Percentiles rank a stretch among this genome's conserved stretches.
Evolutionary conservation across 2,113 vertebrate genomes (phyloP).

Genomic region (Coracopsis vasa): DNA sequence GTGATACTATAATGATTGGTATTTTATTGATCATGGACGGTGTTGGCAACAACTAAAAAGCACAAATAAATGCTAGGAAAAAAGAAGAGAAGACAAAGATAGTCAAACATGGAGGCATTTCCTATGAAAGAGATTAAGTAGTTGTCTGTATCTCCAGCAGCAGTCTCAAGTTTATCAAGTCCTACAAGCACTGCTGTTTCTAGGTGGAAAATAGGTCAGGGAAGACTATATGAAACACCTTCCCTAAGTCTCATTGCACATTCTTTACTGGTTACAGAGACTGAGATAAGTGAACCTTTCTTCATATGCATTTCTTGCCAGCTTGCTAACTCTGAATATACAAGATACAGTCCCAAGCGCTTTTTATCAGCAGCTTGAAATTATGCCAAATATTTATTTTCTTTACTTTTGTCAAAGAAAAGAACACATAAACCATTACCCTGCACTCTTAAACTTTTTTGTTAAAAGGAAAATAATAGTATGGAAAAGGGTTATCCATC

Average conservation of each 20-base stretch:
- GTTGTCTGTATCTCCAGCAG: not conserved
- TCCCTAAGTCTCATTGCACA: no score
- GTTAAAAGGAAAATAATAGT: not conserved
- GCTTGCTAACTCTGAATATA: not conserved
- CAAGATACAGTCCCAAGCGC: not conserved
- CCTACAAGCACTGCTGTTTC: not conserved
- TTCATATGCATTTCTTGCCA: not conserved
- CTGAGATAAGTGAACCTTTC: not conserved
- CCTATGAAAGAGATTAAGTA: not conserved
- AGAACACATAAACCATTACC: not conserved
- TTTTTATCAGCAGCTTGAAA: not conserved
- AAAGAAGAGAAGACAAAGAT: not conserved
- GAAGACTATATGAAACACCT: not conserved
- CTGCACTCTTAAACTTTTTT: not conserved
- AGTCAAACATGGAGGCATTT: rapidly evolving
- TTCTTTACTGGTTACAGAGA: not conserved
- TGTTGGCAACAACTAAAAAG: not conserved
- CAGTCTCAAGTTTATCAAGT: not conserved
- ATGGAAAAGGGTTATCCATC: not conserved
- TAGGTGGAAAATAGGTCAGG: not conserved
- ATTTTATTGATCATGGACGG: not conserved
- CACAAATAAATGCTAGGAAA: not conserved
- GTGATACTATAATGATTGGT: not conserved
- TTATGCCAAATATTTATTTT: not conserved
- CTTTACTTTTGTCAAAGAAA: not conserved